Evolutionary conservation across 1,140 invertebrate genomes (phyloP), one percentile per base, ranked within the genome.

Genomic region (Drosophila arawakana): DNA sequence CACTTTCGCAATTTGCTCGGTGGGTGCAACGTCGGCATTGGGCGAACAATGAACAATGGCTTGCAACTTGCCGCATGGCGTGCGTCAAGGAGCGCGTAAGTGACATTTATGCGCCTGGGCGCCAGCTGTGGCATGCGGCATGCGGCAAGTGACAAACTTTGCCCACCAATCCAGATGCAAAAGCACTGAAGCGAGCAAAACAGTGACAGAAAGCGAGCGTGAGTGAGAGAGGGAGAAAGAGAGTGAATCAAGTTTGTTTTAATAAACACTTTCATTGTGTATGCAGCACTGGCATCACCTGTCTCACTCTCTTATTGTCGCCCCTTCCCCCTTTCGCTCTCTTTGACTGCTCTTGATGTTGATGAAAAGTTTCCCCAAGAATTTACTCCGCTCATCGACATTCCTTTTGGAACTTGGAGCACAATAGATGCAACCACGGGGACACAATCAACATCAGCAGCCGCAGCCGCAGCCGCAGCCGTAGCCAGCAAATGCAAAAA

Each of bases 91-190:
- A 85, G 77, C 84, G 86, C 80, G 72, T 86, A 90, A 90, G 88
- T 90, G 88, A 90, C 88, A 91, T 90, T 90, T 90, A 90, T 90
- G 88, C 88, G 82, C 80, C 83, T 83, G 79, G 76, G 70, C 69
- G 69, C 66, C 79, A 50, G 66, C 66, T 54, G 52, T 47, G 47
- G 55, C 59, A 34, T 8, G 35, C 61, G 15, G 25, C 46, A 25
- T 34, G 30, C 35, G 37, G 37, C 49, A 55, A 55, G 44, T 37
- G 21, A 30, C 69, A 76, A 76, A 76, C 73, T 76, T 68, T 62
- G 43, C 49, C 60, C 55, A 75, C 54, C 65, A 75, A 35, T 57
- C 15, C 54, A 41, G 30, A 54, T 54, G 50, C 50, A 55, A 80
- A 78, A 58, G 57, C 74, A 65, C 41, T 54, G 13, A 46, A 46